Conservation (phyloP, 2,113 vertebrate species). For the Aspidoscelis tigris region DNA sequence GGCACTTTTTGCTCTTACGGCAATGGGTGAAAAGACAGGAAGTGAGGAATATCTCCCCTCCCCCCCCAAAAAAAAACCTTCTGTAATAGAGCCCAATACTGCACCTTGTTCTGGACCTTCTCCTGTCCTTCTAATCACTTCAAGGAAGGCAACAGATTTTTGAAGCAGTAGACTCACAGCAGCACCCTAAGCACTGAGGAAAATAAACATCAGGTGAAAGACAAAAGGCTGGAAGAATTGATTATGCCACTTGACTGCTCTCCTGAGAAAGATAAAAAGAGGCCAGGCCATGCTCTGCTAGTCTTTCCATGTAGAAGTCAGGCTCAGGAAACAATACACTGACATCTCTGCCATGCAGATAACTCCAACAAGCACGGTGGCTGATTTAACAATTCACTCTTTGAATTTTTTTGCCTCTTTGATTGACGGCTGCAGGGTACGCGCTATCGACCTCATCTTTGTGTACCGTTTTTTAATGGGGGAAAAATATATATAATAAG, state of each 20-base stretch:
- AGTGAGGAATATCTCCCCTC: constrained; percentile 12
- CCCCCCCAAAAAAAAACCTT: neutral
- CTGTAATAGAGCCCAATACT: neutral
- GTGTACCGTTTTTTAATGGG: constrained; percentile 58
- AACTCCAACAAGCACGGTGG: constrained; percentile 64
- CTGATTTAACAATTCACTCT: constrained; percentile 70
- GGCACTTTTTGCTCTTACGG: neutral
- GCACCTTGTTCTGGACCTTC: constrained; percentile 24
- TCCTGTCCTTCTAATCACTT: constrained; percentile 47
- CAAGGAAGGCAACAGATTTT: constrained; percentile 54
- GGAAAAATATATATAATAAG: constrained; percentile 32
- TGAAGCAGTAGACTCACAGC: constrained; percentile 48
- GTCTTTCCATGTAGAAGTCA: constrained; percentile 67
- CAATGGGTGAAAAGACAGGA: constrained; percentile 15
- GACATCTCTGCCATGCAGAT: constrained; percentile 76
- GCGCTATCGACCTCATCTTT: constrained; percentile 64
- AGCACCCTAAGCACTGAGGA: constrained; percentile 48
- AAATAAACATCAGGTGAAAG: constrained; percentile 75
- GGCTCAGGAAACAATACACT: constrained; percentile 68
- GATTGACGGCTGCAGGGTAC: constrained; percentile 73
- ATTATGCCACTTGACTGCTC: constrained; percentile 77
- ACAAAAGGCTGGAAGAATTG: constrained; percentile 74
- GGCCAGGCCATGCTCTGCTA: constrained; percentile 74
- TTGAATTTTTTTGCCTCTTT: constrained; percentile 55
- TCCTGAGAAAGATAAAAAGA: constrained; percentile 74